Conservation (phyloP, 2,888 invertebrate species). For the Agapostemon virescens region DNA sequence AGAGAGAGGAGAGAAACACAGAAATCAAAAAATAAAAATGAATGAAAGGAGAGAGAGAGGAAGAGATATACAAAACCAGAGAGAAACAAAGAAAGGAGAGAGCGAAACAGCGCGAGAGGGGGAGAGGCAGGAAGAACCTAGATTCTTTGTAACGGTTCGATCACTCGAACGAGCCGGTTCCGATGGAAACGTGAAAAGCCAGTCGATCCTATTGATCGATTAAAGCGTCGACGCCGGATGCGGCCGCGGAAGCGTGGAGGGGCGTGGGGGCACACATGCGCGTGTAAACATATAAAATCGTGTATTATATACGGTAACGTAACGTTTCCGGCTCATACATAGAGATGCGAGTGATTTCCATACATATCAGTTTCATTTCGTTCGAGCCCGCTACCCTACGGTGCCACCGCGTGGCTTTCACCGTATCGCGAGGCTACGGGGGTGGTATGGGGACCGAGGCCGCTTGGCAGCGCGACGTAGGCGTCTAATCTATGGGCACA, state of each 20-base stretch:
- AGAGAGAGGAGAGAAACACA: too few relatives aligned
- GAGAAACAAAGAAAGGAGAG: too few relatives aligned
- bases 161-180: not conserved
- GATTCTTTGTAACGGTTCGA: slow-evolving; percentile 2
- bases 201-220: slow-evolving; percentile 46
- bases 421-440: slow-evolving; percentile 34
- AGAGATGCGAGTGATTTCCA: slow-evolving; percentile 72
- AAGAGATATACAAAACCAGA: too few relatives aligned
- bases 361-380: slow-evolving; percentile 74
- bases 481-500: slow-evolving; percentile 45
- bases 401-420: slow-evolving; percentile 36
- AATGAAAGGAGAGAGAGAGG: too few relatives aligned
- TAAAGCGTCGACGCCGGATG: slow-evolving; percentile 17
- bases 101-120: not conserved
- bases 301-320: slow-evolving; percentile 55
- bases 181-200: not conserved
- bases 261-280: not conserved
- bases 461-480: slow-evolving; percentile 21
- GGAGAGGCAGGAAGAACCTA: not conserved
- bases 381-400: slow-evolving; percentile 51
- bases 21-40: too few relatives aligned
- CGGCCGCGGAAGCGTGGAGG: not conserved
- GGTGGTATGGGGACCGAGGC: slow-evolving; percentile 8
- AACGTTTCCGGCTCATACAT: slow-evolving; percentile 66
- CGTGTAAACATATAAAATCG: slow-evolving; percentile 54